Evolutionary conservation across 1,140 invertebrate species (phyloP).

Genomic region (Ostrea edulis): DNA sequence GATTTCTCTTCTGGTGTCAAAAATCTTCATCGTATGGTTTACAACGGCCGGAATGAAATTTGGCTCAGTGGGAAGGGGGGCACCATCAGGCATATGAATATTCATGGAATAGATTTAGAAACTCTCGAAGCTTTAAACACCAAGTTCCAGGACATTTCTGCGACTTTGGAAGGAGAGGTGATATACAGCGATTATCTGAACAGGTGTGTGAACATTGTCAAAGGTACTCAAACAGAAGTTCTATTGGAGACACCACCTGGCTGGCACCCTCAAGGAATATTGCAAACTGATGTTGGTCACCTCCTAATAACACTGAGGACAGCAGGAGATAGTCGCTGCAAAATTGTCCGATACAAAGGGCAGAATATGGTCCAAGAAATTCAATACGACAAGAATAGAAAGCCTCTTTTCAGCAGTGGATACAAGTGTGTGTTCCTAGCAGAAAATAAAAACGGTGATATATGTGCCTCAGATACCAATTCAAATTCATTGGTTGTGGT

Average conservation of each 20-base stretch:
- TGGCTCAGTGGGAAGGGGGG: not conserved
- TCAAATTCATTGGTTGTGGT: not conserved
- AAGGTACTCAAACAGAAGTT: not conserved
- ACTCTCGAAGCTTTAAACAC: not conserved
- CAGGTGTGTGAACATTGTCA: constrained; percentile 2
- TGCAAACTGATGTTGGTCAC: not conserved
- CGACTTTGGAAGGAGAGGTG: not conserved
- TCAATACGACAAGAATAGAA: not conserved
- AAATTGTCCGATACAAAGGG: not conserved
- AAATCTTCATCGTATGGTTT: not conserved
- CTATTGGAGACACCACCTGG: not conserved
- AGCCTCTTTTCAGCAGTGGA: constrained; percentile 1
- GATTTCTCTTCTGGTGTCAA: not conserved
- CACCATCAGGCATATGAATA: not conserved
- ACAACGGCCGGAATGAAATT: not conserved
- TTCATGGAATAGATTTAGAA: not conserved
- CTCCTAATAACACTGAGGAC: not conserved
- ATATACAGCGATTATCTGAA: constrained; percentile 16
- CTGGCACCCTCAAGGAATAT: constrained; percentile 10
- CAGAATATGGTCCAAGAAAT: not conserved
- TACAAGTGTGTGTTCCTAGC: constrained; percentile 22
- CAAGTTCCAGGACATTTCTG: constrained; percentile 5
- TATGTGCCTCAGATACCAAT: constrained; percentile 14
- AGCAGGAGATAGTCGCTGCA: not conserved
- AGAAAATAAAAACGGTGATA: constrained; percentile 20